Evolutionary conservation across 2,888 invertebrate genomes (phyloP).

Genomic region (Drosophila pseudotalamancana): DNA sequence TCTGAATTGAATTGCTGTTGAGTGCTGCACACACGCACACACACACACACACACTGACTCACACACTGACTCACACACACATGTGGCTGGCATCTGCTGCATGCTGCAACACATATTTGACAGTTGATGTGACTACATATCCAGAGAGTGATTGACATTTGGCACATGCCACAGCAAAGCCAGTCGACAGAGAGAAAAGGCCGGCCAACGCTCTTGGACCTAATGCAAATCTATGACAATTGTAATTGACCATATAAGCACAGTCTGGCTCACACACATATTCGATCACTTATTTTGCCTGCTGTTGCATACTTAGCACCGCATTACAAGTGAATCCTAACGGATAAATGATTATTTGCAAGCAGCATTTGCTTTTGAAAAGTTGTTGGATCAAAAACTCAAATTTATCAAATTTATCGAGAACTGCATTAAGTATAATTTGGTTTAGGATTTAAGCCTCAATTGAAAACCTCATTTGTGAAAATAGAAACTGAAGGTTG

Average conservation of each 20-base stretch:
- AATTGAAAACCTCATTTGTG: too few species aligned
- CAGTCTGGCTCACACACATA: conserved; percentile 18
- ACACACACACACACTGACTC: conserved; percentile 3
- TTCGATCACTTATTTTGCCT: conserved; percentile 59
- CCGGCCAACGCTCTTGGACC: not conserved
- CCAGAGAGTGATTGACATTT: conserved; percentile 77
- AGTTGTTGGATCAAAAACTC: too few species aligned
- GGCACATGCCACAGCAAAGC: conserved; percentile 54
- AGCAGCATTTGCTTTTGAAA: too few species aligned
- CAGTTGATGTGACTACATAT: conserved; percentile 80
- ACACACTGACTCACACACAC: conserved; percentile 5
- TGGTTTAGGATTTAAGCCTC: too few species aligned
- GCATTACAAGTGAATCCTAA: conserved; percentile 46
- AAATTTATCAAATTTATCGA: too few species aligned
- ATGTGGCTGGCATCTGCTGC: conserved; percentile 12
- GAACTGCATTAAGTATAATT: too few species aligned
- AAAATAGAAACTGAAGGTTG: too few species aligned
- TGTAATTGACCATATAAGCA: conserved; percentile 32
- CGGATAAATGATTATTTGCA: conserved; percentile 1
- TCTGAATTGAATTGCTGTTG: conserved; percentile 78
- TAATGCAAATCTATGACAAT: conserved; percentile 40
- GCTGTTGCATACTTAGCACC: conserved; percentile 64
- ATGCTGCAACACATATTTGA: conserved; percentile 77
- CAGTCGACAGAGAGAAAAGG: conserved; percentile 16
- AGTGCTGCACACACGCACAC: conserved; percentile 60